A percentile compares a stretch with the other conserved stretches of the same genome.
Evolutionary conservation across 2,888 invertebrate species (phyloP).

Genomic region (Lumbricus terrestris): DNA sequence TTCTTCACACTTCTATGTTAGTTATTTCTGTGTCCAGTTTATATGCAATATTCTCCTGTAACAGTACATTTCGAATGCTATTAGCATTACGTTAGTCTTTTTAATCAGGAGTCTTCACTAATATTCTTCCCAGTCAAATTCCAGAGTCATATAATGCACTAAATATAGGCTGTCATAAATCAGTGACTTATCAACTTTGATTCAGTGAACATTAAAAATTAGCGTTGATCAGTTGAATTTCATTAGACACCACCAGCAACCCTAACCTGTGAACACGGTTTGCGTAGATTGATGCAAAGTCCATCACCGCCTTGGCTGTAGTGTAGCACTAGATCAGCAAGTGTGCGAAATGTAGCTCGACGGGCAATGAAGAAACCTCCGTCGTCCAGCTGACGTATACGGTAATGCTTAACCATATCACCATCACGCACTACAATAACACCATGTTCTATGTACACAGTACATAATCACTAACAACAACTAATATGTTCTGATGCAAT

Average conservation of each 20-base stretch:
- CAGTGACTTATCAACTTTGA: too few relatives aligned
- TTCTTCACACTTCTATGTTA: too few relatives aligned
- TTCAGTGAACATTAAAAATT: not conserved
- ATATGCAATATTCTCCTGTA: too few relatives aligned
- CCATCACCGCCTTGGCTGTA: slow-evolving; percentile 98
- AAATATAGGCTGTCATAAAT: too few relatives aligned
- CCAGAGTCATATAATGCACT: too few relatives aligned
- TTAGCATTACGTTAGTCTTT: too few relatives aligned
- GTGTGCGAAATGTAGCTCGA: slow-evolving; percentile 92
- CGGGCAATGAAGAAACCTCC: slow-evolving; percentile 98
- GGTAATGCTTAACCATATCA: slow-evolving; percentile 98
- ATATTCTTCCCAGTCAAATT: too few relatives aligned
- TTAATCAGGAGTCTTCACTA: too few relatives aligned
- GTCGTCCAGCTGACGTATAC: slow-evolving; percentile 96
- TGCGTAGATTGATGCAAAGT: slow-evolving; percentile 85
- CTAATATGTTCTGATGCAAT: not conserved
- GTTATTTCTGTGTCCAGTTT: too few relatives aligned
- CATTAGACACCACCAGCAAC: not conserved
- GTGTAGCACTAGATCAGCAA: slow-evolving; percentile 95
- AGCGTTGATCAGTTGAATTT: not conserved
- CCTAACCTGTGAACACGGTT: slow-evolving; percentile 58
- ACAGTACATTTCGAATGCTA: too few relatives aligned
- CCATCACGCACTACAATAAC: slow-evolving; percentile 83
- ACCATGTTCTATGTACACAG: not conserved
- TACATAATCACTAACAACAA: not conserved